Evolutionary conservation across 2,888 invertebrate species (phyloP).

Genomic region (Chaetogeoica ovagalla): DNA sequence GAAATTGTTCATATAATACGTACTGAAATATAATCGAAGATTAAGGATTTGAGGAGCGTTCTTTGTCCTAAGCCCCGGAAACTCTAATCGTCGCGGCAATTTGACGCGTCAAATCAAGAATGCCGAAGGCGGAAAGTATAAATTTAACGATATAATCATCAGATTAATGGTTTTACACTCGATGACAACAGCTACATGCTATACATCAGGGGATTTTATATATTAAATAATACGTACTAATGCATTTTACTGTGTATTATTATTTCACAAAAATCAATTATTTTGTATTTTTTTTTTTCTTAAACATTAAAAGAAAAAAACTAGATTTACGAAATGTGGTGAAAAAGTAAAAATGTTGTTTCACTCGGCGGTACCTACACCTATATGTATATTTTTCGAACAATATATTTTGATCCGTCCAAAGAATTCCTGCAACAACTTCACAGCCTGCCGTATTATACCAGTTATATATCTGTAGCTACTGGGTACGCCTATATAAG

Average conservation of each 20-base stretch:
- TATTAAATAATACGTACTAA: too few species aligned
- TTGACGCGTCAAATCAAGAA: too few species aligned
- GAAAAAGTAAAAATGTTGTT: not conserved
- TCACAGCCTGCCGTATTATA: too few species aligned
- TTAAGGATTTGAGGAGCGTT: too few species aligned
- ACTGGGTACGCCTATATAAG: not conserved
- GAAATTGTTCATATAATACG: too few species aligned
- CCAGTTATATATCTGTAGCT: not conserved
- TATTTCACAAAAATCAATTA: not conserved
- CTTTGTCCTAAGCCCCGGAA: too few species aligned
- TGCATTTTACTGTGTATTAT: not conserved
- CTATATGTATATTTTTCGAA: not conserved
- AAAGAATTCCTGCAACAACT: not conserved
- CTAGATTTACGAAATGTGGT: not conserved
- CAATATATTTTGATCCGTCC: not conserved
- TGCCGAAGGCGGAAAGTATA: not conserved
- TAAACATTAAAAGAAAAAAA: not conserved
- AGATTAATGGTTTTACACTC: too few species aligned
- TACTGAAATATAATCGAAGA: too few species aligned
- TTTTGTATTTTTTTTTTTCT: too few species aligned
- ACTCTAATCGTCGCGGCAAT: too few species aligned
- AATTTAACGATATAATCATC: not conserved
- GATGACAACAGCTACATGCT: too few species aligned
- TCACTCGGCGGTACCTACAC: not conserved
- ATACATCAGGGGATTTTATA: too few species aligned